These are phyloP conservation scores for Gavia stellata DNA, from an alignment of 2,113 vertebrate species.

Conservation along the genomic window DNA sequence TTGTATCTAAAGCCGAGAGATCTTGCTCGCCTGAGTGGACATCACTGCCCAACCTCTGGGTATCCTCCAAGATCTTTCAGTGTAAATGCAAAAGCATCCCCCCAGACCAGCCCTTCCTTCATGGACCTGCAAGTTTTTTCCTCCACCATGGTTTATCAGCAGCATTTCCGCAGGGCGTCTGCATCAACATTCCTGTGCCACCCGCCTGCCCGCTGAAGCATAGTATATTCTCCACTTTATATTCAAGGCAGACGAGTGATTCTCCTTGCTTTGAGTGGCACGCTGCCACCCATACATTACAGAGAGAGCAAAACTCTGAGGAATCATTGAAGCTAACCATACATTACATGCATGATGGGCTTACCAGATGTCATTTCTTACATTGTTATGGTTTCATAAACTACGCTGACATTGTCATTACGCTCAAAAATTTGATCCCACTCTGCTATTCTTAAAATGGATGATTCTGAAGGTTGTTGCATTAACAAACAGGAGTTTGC, in stretches of 20 bases:
- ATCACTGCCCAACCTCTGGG: background rate
- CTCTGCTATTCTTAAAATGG: conserved; percentile 7
- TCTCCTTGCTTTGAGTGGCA: conserved; percentile 57
- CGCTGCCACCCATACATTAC: conserved; percentile 47
- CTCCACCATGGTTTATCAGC: background rate
- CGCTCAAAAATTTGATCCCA: conserved; percentile 58
- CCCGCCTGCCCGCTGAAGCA: conserved; percentile 4
- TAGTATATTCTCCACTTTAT: conserved; percentile 30
- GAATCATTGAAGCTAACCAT: conserved; percentile 64
- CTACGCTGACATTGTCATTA: conserved; percentile 74
- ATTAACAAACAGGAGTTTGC: conserved; percentile 19
- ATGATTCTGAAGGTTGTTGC: background rate
- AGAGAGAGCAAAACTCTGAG: background rate
- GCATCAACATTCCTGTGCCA: conserved; percentile 45
- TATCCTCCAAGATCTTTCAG: background rate
- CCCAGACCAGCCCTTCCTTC: background rate
- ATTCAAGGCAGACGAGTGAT: conserved; percentile 52
- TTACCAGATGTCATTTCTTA: conserved; percentile 80
- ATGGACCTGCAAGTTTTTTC: background rate
- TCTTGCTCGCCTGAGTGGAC: background rate
- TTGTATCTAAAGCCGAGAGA: background rate
- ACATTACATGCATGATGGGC: conserved; percentile 74
- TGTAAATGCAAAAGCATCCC: background rate
- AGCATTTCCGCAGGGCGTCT: background rate
- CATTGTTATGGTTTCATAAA: conserved; percentile 73